Base-by-base conservation (phyloP, 2,888 invertebrate genomes). In the Proisotoma minuta region DNA sequence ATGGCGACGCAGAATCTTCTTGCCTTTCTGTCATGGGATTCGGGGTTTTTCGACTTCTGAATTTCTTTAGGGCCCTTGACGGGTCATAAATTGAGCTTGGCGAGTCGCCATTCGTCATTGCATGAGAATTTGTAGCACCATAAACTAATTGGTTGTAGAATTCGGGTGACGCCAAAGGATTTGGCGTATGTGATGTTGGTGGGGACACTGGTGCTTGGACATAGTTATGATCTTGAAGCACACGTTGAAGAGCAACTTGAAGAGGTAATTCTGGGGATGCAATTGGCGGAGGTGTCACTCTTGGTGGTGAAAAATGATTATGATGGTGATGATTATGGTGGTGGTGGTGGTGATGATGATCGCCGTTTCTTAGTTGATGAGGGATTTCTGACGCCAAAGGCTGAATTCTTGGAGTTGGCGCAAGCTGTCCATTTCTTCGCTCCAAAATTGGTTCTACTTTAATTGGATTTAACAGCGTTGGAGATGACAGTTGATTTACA, bases 191-290 rank as follows among this genome's bases (percentile, higher is more conserved):
- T 18, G 43, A 15, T 40, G 43, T 2, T 43, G 60, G 60, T 1
- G 63, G 56, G 15, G 54, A 20, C 27, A 50, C 60, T 54, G 54
- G 54, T 4, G 39, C 1, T 54, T 63, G 50, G 52, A 50, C 43
- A 59, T 67, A 67, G 28, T 67, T 67, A 52, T 67, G 67, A 54
- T 67, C 67, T 50, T 67, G 67, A 8, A 67, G 57, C 28, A 59
- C 67, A n/a, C 59, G 49, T 2, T 61, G 52, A 15, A 54, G 50
- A n/a, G 43, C 28, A 23, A 56, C 3, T 23, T 10, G 26, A 15
- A 54, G 50, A n/a, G 43, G n/a, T 24, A 56, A 2, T 23, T 10
- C n/a, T 18, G 40, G 56, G 26, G 20, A 22, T 8, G 26, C 3
- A 5, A 23, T 10, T 23, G 22, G 22, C 5, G 49, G 3, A 12